phyloP scores from a whole-genome alignment of 2,113 vertebrate species.

The Tetrao urogallus region DNA sequence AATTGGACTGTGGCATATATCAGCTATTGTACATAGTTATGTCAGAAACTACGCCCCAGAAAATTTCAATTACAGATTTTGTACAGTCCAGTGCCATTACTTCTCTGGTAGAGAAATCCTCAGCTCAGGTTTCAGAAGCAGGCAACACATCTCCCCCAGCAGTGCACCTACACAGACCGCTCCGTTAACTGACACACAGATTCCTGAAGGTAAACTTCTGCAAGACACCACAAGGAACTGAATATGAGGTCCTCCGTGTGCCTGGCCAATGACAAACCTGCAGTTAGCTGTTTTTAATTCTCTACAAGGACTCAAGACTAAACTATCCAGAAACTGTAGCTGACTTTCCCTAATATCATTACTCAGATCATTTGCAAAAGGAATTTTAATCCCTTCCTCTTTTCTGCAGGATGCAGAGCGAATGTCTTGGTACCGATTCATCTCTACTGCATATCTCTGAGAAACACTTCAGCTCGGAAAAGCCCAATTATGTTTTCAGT shows the following conservation, averaged over 20 bases:
- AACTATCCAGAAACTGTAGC: background rate
- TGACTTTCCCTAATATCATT: background rate
- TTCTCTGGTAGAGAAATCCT: background rate
- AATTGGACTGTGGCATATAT: background rate
- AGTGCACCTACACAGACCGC: background rate
- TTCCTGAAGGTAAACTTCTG: background rate
- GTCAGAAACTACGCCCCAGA: background rate
- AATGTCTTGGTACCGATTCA: background rate
- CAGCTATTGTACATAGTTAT: background rate
- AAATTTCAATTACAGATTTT: background rate
- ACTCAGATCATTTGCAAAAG: background rate
- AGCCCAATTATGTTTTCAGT: background rate
- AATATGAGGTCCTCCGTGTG: background rate
- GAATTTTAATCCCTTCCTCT: background rate
- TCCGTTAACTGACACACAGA: no score
- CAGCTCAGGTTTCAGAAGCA: background rate
- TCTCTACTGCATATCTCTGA: background rate
- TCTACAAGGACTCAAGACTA: background rate
- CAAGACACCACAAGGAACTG: background rate
- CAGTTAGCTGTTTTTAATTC: background rate
- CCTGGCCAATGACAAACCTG: background rate
- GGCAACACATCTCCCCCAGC: background rate
- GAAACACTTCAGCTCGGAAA: background rate
- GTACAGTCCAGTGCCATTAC: background rate
- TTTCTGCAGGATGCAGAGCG: background rate